Evolutionary conservation across 2,888 invertebrate species (phyloP).

Genomic region (Rhagophthalmus giganteus): DNA sequence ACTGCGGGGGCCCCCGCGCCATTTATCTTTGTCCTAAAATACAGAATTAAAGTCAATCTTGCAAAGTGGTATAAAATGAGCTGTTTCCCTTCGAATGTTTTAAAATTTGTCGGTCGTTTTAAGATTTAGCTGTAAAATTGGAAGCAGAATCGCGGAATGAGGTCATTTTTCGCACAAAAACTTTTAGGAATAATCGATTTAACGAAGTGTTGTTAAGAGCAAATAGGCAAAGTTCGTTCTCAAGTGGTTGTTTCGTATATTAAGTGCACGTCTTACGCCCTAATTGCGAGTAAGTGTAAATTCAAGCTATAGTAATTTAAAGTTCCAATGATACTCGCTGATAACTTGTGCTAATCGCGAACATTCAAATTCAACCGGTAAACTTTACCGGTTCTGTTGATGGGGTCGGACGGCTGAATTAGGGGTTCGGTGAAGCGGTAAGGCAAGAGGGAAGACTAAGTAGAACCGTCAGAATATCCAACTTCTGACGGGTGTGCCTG

Average conservation of each 20-base stretch:
- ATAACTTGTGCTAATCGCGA: constrained; percentile 42
- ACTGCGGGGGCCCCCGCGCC: too few relatives aligned
- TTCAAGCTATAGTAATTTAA: constrained; percentile 35
- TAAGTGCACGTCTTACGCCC: constrained; percentile 26
- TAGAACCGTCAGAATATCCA: constrained; percentile 40
- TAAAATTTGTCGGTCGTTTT: constrained; percentile 9
- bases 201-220: constrained; percentile 21
- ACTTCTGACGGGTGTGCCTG: constrained; percentile 36
- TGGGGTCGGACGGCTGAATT: constrained; percentile 40
- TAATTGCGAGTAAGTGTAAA: constrained; percentile 31
- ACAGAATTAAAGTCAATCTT: neutral
- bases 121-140: constrained; percentile 10
- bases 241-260: constrained; percentile 28
- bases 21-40: too few relatives aligned
- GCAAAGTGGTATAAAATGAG: neutral
- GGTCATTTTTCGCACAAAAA: constrained; percentile 12
- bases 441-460: constrained; percentile 28
- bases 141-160: constrained; percentile 2
- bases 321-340: constrained; percentile 39
- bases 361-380: constrained; percentile 43
- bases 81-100: constrained; percentile 1
- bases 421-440: constrained; percentile 36
- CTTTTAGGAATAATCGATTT: constrained; percentile 25
- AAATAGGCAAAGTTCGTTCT: constrained; percentile 26
- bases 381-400: constrained; percentile 40